Percentiles rank a stretch among this genome's conserved stretches.
Evolutionary conservation across 2,888 invertebrate species (phyloP).

Genomic region (Tenthredo distinguenda): DNA sequence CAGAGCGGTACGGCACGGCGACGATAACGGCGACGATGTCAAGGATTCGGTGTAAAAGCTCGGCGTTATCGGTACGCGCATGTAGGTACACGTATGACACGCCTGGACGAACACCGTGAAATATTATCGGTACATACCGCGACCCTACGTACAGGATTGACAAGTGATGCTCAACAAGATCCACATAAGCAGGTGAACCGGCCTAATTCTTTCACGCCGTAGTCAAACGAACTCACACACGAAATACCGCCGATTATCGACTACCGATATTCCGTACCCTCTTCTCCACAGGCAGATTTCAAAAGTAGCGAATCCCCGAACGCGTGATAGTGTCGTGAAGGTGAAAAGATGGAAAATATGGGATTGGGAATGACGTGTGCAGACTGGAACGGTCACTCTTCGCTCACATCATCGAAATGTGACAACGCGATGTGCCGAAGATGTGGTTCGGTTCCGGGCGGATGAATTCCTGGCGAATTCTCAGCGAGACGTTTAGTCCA

Average conservation of each 20-base stretch:
- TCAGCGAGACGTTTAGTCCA: not conserved
- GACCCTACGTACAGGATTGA: not conserved
- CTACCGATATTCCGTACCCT: not conserved
- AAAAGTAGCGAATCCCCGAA: not conserved
- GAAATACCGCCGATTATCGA: constrained; percentile 36
- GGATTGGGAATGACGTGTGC: too few relatives aligned
- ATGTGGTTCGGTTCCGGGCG: not conserved
- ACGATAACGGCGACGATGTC: constrained; percentile 14
- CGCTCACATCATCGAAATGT: not conserved
- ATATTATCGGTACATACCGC: not conserved
- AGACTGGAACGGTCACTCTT: too few relatives aligned
- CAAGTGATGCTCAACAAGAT: constrained; percentile 10
- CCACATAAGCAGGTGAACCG: constrained; percentile 25
- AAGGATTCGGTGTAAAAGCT: constrained; percentile 9
- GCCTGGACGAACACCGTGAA: not conserved
- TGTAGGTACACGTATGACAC: constrained; percentile 2
- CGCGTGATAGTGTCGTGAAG: not conserved
- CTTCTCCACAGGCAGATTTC: not conserved
- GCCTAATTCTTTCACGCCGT: constrained; percentile 18
- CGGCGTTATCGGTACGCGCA: not conserved
- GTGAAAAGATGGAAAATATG: not conserved
- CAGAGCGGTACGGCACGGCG: not conserved
- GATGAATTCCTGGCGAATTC: not conserved
- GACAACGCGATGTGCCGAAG: not conserved
- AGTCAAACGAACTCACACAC: constrained; percentile 23